Evolutionary conservation across 2,797 vertebrate species (phyloP).

Genomic region (Benthosema pterotum): DNA sequence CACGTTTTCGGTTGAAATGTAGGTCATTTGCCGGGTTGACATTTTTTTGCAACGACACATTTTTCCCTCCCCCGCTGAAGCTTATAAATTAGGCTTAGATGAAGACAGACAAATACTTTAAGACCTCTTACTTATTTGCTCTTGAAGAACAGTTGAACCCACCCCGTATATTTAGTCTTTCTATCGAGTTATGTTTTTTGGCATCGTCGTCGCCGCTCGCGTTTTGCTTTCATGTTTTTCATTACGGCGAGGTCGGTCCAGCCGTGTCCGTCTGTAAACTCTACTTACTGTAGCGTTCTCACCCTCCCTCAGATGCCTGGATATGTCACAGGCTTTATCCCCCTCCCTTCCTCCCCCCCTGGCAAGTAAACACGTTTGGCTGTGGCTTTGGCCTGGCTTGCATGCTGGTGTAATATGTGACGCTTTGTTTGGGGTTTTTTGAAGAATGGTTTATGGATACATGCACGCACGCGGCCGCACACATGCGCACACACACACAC

Average conservation of each 20-base stretch:
- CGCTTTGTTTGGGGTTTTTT: slow-evolving; percentile 64
- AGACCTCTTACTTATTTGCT: no score
- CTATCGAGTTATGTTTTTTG: slow-evolving; percentile 26
- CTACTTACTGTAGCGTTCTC: slow-evolving; percentile 59
- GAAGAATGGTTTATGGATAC: slow-evolving; percentile 61
- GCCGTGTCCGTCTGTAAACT: slow-evolving; percentile 55
- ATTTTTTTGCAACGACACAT: no score
- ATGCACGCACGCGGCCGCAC: slow-evolving; percentile 52
- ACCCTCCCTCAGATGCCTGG: slow-evolving; percentile 67
- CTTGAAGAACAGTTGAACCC: no score
- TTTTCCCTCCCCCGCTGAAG: no score
- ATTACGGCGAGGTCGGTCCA: slow-evolving; percentile 46
- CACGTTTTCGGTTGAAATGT: no score
- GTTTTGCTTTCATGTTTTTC: background rate
- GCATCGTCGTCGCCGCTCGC: slow-evolving; percentile 17
- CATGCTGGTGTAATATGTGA: slow-evolving; percentile 60
- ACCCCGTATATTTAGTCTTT: slow-evolving; percentile 13
- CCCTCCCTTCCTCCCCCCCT: background rate
- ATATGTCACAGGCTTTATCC: slow-evolving; percentile 53
- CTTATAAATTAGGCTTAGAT: no score
- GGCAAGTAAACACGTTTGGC: slow-evolving; percentile 76
- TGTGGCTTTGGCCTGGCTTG: slow-evolving; percentile 66
- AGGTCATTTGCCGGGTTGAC: no score
- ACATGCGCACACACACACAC: slow-evolving; percentile 40
- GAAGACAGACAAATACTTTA: no score